A percentile compares a stretch with the other conserved stretches of the same genome.
These are phyloP conservation scores for Drosophila mayaguana DNA, from an alignment of 2,888 invertebrate genomes.

Conservation along the genomic window DNA sequence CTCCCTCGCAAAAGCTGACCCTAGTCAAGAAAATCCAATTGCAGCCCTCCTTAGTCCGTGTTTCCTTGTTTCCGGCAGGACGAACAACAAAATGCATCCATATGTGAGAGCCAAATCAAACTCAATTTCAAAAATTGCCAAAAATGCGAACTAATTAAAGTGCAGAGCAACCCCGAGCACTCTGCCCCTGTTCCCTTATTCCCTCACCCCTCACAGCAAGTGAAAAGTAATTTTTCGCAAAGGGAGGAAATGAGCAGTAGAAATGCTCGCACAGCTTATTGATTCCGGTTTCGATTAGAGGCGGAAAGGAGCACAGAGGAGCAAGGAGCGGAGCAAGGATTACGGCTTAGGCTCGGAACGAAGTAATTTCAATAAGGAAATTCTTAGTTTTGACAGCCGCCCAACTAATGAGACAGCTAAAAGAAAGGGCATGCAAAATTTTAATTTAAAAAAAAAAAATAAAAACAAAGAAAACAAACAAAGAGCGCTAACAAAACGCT, in stretches of 20 bases:
- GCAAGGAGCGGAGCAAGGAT: not conserved
- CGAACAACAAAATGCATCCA: conserved; percentile 33
- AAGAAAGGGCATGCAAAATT: conserved; percentile 2
- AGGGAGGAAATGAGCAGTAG: conserved; percentile 31
- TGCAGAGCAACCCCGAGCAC: conserved; percentile 5
- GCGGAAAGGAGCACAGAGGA: not conserved
- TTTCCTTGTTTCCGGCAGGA: not conserved
- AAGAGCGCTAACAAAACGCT: conserved; percentile 18
- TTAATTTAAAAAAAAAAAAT: not conserved
- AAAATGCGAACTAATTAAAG: conserved; percentile 59
- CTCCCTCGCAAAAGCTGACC: conserved; percentile 24
- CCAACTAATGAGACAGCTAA: conserved; percentile 54
- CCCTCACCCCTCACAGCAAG: conserved; percentile 21
- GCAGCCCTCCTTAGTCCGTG: conserved; percentile 33
- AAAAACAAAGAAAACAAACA: not conserved
- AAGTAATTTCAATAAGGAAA: conserved; percentile 68
- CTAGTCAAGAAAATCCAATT: conserved; percentile 24
- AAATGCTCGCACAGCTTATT: conserved; percentile 43
- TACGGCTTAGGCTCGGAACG: not conserved
- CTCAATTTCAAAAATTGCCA: conserved; percentile 35
- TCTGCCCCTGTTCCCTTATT: not conserved
- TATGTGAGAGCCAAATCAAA: conserved; percentile 23
- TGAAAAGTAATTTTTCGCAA: conserved; percentile 55
- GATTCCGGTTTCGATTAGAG: conserved; percentile 38
- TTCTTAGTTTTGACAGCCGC: conserved; percentile 64